Evolutionary conservation across 2,113 vertebrate species (phyloP).

Genomic region (Cacatua alba): DNA sequence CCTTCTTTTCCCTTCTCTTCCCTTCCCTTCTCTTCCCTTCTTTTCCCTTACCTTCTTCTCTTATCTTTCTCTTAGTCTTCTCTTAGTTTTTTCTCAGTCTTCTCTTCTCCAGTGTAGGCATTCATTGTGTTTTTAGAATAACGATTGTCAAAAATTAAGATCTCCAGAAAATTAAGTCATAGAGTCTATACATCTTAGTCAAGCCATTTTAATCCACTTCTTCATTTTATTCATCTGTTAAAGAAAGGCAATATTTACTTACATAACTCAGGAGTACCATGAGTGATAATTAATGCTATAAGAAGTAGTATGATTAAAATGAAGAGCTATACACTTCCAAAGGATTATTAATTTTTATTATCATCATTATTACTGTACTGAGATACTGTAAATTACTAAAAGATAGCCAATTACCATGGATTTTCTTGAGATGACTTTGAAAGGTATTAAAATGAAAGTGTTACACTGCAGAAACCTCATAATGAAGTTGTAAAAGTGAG

Average conservation of each 20-base stretch:
- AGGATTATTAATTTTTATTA: slow-evolving; percentile 56
- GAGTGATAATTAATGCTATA: slow-evolving; percentile 37
- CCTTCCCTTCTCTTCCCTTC: too few species aligned
- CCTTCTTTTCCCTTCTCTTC: too few species aligned
- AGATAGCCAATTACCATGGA: not conserved
- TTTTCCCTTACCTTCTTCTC: too few species aligned
- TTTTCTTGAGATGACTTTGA: slow-evolving; percentile 48
- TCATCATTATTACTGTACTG: not conserved
- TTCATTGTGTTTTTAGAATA: not conserved
- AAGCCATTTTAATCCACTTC: not conserved
- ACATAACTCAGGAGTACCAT: not conserved
- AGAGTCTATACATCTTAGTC: not conserved
- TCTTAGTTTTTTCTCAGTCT: not conserved
- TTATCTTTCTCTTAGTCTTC: not conserved
- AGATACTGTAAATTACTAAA: slow-evolving; percentile 44
- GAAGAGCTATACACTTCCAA: slow-evolving; percentile 25
- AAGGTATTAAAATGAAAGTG: slow-evolving; percentile 5
- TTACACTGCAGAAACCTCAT: not conserved
- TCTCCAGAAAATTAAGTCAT: slow-evolving; percentile 2
- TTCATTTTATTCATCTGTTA: slow-evolving; percentile 1
- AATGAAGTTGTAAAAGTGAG: slow-evolving; percentile 37
- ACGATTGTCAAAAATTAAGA: not conserved
- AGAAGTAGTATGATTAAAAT: slow-evolving; percentile 9
- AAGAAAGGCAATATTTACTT: slow-evolving; percentile 49
- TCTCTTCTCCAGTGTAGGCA: not conserved